Evolutionary conservation across 2,888 invertebrate genomes (phyloP), one percentile per base, ranked within the genome.

Genomic region (Microplitis deprimator): DNA sequence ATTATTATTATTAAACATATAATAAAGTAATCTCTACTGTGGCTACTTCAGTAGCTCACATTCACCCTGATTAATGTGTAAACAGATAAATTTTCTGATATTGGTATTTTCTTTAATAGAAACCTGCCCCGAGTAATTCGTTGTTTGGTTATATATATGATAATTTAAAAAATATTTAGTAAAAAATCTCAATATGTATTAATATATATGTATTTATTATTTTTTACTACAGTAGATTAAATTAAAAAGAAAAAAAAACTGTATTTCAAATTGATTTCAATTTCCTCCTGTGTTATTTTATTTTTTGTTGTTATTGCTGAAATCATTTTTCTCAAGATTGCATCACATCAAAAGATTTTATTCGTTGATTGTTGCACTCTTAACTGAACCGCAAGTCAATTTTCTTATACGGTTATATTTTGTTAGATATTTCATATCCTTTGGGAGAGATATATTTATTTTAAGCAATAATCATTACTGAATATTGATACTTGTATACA

Each of bases 1-100:
- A 16, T 6, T n/a, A 6, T 16, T 6, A 16, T 6, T n/a, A 6
- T 16, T 6, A 13, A 50, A 17, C 13, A 13, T 20, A 8, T 7
- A 62, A 62, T 62, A 62, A 62, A 62, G 16, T 20, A 62, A 62
- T 20, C 8, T 62, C 16, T 62, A 29, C 16, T 62, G n/a, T n/a
- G 16, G 62, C 62, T 62, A n/a, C 20, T 13, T 50, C 50, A 50
- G 50, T 13, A 50, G 50, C 50, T 50, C 13, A 13, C 50, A 50
- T 13, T 0, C 50, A 50, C 50, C 5, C 6, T 50, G 50, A 50
- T 50, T 50, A 50, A 10, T 50, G 13, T 13, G 13, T 50, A 50
- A 50, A 50, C 50, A 50, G 3, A 50, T 4, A 8, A 50, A 50
- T 50, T 50, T 13, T 29, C 4, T 29, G 29, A 29, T 3, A 29